Evolutionary conservation across 2,888 invertebrate species (phyloP), one percentile per base, ranked within the genome.

Genomic region (Octonoba sinensis): DNA sequence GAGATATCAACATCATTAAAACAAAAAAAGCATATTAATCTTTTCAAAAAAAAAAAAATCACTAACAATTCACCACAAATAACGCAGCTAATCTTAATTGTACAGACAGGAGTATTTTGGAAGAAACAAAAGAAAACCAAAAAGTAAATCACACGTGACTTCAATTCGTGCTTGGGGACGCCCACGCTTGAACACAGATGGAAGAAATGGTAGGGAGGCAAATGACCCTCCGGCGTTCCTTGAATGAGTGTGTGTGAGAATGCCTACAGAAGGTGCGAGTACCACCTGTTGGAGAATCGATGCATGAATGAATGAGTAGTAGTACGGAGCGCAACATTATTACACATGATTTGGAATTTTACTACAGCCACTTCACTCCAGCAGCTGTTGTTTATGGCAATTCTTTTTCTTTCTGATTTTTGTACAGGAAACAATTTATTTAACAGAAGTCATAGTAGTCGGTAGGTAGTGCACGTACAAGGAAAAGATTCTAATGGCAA

Each of bases 291-390:
- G 44, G 6, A n/a, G 27, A 16, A 57, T 36, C 36, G 54, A 62
- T 64, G 64, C 24, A 74, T 74, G 74, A 74, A 77, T 77, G 77
- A 71, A 71, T 65, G 15, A 71, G 65, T 77, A 65, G 69, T 47
- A 18, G 59, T 59, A 64, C 36, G 47, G 47, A 13, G 47, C 54
- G 56, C 44, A 56, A 20, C 22, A 49, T 46, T 66, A 24, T 49
- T 69, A 46, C 62, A 51, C 20, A 64, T 18, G 62, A 65, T 65
- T 49, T 51, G 16, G 51, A 44, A 46, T 64, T 77, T 65, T 70
- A 77, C 77, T 77, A 62, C 69, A 47, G 47, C 15, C 70, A 36
- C 36, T 36, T 8, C 36, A 36, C 36, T 36, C 11, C 36, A 36
- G 36, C 36, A 36, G 36, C 36, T 36, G 36, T 36, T 36, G 36